Conservation (phyloP, 2,888 invertebrate genomes). For the Cephus pulcher region DNA sequence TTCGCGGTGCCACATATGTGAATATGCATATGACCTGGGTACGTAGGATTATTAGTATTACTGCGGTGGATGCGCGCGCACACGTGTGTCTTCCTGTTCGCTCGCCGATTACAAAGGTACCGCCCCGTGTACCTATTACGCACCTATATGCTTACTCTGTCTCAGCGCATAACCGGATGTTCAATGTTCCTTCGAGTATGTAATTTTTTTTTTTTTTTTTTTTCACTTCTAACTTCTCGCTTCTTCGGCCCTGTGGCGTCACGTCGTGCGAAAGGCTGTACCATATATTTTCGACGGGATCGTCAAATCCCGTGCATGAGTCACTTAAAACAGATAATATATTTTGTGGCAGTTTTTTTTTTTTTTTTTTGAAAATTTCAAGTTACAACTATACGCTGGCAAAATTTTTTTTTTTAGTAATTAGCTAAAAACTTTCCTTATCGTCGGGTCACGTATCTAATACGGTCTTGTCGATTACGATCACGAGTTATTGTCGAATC, state of each 20-base stretch:
- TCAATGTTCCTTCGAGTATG: neutral
- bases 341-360: too few species aligned
- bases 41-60: conserved; percentile 18
- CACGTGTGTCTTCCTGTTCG: conserved; percentile 23
- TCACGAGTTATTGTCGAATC: neutral
- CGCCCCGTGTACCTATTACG: conserved; percentile 6
- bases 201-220: neutral
- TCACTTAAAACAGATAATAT: too few species aligned
- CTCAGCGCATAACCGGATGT: neutral
- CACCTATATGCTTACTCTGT: neutral
- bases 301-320: neutral
- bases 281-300: neutral
- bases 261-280: neutral
- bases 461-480: neutral
- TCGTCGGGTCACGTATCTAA: neutral
- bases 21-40: neutral
- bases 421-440: neutral
- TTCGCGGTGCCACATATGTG: conserved; percentile 15
- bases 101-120: conserved; percentile 20
- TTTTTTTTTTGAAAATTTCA: too few species aligned
- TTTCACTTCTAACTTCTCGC: neutral
- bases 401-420: neutral
- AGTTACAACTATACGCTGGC: too few species aligned
- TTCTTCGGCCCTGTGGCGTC: neutral
- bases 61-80: conserved; percentile 15